Conservation (phyloP, 2,113 vertebrate genomes). For the Atherinomorus stipes region DNA sequence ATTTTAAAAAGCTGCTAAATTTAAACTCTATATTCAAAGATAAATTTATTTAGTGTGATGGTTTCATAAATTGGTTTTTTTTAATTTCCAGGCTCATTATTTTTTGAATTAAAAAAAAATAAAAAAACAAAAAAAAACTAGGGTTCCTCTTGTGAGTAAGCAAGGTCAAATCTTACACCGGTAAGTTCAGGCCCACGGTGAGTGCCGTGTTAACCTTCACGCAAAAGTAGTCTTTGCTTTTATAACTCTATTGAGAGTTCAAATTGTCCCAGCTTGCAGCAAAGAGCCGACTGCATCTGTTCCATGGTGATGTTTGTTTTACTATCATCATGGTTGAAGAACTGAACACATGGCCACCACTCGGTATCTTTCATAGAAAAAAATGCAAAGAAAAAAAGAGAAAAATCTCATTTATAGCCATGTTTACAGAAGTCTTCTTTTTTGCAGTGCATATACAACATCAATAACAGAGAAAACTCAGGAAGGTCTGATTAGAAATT, state of each 20-base stretch:
- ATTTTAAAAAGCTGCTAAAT: too few species aligned
- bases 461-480: constrained; percentile 23
- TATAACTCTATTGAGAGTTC: constrained; percentile 22
- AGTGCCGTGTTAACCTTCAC: background rate
- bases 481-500: constrained; percentile 31
- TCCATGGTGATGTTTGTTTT: constrained; percentile 52
- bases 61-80: too few species aligned
- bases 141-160: too few species aligned
- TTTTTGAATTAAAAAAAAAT: too few species aligned
- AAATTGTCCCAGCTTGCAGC: constrained; percentile 35
- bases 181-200: too few species aligned
- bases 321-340: constrained; percentile 37
- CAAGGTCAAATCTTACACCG: too few species aligned
- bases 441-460: constrained; percentile 25
- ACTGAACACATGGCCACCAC: constrained; percentile 56
- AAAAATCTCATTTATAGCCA: constrained; percentile 35
- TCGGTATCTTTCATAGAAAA: constrained; percentile 31
- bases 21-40: too few species aligned
- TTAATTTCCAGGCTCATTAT: too few species aligned
- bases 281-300: constrained; percentile 12
- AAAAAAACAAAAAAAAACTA: too few species aligned
- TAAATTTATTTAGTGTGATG: too few species aligned
- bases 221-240: constrained; percentile 16
- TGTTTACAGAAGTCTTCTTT: constrained; percentile 46
- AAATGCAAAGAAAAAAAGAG: constrained; percentile 33